These are phyloP conservation scores for Triplophysa rosa DNA, from an alignment of 2,113 vertebrate genomes.

Conservation along the genomic window DNA sequence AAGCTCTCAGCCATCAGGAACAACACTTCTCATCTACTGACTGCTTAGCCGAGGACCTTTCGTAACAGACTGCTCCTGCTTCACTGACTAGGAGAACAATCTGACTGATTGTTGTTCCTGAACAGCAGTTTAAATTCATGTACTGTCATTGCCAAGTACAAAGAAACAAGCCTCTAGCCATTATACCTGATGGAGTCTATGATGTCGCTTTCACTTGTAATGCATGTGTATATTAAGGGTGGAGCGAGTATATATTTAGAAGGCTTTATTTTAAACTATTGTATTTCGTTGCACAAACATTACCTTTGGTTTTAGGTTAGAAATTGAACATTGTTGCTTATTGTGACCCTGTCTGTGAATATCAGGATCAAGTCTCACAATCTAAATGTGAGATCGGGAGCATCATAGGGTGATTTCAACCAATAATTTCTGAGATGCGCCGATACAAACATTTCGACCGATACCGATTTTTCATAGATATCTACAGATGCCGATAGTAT, in stretches of 20 bases:
- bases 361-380: too few relatives aligned
- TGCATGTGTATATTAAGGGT: not conserved
- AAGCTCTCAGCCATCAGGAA: not conserved
- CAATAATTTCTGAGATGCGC: too few relatives aligned
- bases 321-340: too few relatives aligned
- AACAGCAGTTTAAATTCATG: not conserved
- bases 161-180: not conserved
- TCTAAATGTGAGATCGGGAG: too few relatives aligned
- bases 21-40: slow-evolving; percentile 8
- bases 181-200: not conserved
- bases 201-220: not conserved
- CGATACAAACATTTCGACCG: too few relatives aligned
- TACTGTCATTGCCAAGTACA: not conserved
- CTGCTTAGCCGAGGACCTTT: not conserved
- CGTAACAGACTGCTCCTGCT: not conserved
- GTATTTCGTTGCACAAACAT: too few relatives aligned
- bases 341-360: too few relatives aligned
- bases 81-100: not conserved
- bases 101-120: not conserved
- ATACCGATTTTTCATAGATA: too few relatives aligned
- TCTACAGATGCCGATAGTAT: too few relatives aligned
- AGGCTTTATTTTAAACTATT: too few relatives aligned
- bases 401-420: too few relatives aligned
- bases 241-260: not conserved
- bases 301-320: too few relatives aligned